Base-by-base conservation (phyloP, 2,888 invertebrate genomes). In the Parnassius glacialis region DNA sequence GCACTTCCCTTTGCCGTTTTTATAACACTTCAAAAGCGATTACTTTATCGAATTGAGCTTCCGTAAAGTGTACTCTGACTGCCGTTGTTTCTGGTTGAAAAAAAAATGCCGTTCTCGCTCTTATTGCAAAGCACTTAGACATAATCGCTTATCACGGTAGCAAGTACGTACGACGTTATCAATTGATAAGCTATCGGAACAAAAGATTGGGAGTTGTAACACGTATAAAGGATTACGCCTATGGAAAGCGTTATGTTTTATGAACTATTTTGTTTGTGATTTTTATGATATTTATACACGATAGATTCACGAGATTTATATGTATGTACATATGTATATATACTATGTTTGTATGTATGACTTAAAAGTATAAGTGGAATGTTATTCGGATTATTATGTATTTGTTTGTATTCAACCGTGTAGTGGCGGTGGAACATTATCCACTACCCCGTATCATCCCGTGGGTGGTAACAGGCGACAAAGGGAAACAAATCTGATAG, bases 21-120 rank as follows among this genome's bases (percentile, higher is more conserved):
- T 45, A 43, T 44, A 62, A 62, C 58, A 59, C 62, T 55, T 62
- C 54, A 62, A 51, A 55, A 43, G 62, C 58, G 50, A 59, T 58
- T 45, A 55, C 62, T 51, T 34, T 51, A 59, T 62, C 58, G 62
- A 62, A 62, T 62, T 41, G 16, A 51, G 62, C 62, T 62, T 59
- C 62, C 58, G 62, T 62, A 55, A 55, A 55, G 45, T 41, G 48
- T 53, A 48, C 61, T 7, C 2, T 20, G 10, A 44, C 20, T n/a
- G 25, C 34, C 51, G 25, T 34, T 34, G 34, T 16, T 47, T 13
- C 52, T 13, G 41, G 11, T 43, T 16, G 10, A 2, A 2, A 3
- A 41, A 13, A 12, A 25, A 7, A 10, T 20, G 16, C 42, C 3
- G 52, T 47, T 51, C 12, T 47, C 44, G 47, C 11, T 45, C 47